A percentile compares a stretch with the other conserved stretches of the same genome.
These are phyloP conservation scores for Epinephelus awoara DNA, from an alignment of 2,797 vertebrate species.

Conservation along the genomic window DNA sequence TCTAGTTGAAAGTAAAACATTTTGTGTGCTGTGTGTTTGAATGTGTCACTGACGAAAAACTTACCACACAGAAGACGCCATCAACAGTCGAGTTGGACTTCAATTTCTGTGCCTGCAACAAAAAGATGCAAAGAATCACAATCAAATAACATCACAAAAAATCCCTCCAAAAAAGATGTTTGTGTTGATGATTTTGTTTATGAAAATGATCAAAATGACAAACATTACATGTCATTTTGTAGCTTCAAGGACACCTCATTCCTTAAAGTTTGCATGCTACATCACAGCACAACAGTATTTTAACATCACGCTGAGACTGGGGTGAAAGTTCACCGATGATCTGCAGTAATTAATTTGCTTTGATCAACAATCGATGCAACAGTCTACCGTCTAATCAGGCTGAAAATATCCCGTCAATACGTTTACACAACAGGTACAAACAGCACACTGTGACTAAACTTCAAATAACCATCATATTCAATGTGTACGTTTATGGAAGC, in stretches of 20 bases:
- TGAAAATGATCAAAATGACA: background rate
- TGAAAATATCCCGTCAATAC: constrained; percentile 20
- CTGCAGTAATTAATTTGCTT: constrained; percentile 27
- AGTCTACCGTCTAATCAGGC: constrained; percentile 30
- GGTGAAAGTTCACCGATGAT: background rate
- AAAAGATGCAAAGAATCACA: constrained; percentile 22
- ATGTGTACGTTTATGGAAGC: background rate
- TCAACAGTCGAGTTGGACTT: constrained; percentile 91
- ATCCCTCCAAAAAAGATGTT: background rate
- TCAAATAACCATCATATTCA: constrained; percentile 1
- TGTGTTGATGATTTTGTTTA: no score
- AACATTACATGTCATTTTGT: background rate
- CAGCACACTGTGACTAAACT: constrained; percentile 17
- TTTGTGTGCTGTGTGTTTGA: background rate
- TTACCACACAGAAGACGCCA: constrained; percentile 81
- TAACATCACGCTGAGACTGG: background rate
- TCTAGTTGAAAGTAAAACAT: background rate
- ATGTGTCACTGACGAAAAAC: background rate
- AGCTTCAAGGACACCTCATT: background rate
- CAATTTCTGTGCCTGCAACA: constrained; percentile 91
- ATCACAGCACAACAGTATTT: background rate
- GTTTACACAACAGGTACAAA: constrained; percentile 26
- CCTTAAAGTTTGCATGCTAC: background rate
- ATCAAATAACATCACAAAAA: background rate
- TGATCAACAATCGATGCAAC: constrained; percentile 38